Evolutionary conservation across 2,888 invertebrate genomes (phyloP), one percentile per base, ranked within the genome.

Genomic region (Parasteatoda lunata): DNA sequence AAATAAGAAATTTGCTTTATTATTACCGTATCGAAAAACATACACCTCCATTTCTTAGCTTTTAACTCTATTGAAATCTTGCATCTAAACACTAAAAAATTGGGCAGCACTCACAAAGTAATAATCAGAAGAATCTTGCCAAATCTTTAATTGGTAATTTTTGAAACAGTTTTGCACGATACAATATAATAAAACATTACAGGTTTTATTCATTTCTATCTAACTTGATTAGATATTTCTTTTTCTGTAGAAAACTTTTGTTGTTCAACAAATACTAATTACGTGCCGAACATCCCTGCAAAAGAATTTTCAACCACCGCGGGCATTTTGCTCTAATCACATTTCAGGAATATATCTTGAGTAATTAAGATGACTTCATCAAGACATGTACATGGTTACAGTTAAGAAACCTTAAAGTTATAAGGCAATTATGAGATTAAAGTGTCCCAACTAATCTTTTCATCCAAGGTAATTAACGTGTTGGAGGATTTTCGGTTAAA

Each of bases 381-480:
- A n/a, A n/a, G 59, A 59, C 59, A 59, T 59, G 59, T 59, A 13
- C 59, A 59, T 59, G 59, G 59, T 59, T 59, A n/a, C 59, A 59
- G 59, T 59, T 59, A 59, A 59, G 59, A 59, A 59, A 59, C 59
- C 11, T 59, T 59, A 59, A 59, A 59, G 59, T n/a, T 59, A 59
- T 59, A 72, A 59, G 47, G 75, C 59, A 75, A 75, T 75, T 75
- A 75, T 64, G 48, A 75, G 75, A 75, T 75, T 65, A 75, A n/a
- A 65, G 49, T 47, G 64, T 59, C n/a, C 59, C 48, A 48, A 64
- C 75, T 75, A 75, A 75, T 75, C 65, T 64, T n/a, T n/a, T 49
- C 48, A n/a, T 48, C 4, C 70, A n/a, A 49, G 48, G 47, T 70
- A 70, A 70, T 70, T 70, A 70, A 48, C 8, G 70, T 48, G 5